A percentile compares a stretch with the other conserved stretches of the same genome.
These are phyloP conservation scores for Dendrocincla tyrannina DNA, from an alignment of 2,797 vertebrate genomes.

Conservation along the genomic window DNA sequence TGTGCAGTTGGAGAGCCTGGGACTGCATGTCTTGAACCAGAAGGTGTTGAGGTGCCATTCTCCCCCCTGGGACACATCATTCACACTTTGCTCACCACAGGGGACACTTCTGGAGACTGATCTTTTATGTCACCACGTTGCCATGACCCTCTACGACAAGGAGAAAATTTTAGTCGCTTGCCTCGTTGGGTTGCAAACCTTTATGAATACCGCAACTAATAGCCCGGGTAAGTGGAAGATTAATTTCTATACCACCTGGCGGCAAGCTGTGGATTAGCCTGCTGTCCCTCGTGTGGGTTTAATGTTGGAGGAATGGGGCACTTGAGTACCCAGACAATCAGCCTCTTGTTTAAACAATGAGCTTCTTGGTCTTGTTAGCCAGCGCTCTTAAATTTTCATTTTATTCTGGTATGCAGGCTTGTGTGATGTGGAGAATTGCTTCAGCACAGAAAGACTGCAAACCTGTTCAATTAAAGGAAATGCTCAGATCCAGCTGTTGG, in stretches of 20 bases:
- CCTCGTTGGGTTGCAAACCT: constrained; percentile 42
- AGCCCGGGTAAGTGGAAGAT: constrained; percentile 75
- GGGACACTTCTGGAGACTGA: neutral
- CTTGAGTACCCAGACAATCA: constrained; percentile 74
- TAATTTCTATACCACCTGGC: constrained; percentile 82
- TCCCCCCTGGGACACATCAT: neutral
- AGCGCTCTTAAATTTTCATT: constrained; percentile 65
- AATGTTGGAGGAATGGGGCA: constrained; percentile 72
- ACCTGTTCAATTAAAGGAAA: constrained; percentile 76
- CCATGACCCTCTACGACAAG: neutral
- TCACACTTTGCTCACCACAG: neutral
- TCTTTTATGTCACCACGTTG: neutral
- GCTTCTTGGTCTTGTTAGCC: constrained; percentile 74
- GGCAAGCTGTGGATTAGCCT: constrained; percentile 73
- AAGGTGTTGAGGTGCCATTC: neutral
- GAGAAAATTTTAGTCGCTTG: constrained; percentile 17
- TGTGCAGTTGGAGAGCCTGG: neutral
- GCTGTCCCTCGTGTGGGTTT: constrained; percentile 65
- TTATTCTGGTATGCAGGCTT: constrained; percentile 69
- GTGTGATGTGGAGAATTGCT: constrained; percentile 71
- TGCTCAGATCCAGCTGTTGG: constrained; percentile 75
- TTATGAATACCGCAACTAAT: constrained; percentile 60
- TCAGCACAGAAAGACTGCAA: constrained; percentile 57
- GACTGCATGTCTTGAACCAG: neutral
- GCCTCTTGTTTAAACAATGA: constrained; percentile 73